Evolutionary conservation across 2,113 vertebrate species (phyloP), one percentile per base, ranked within the genome.

Genomic region (Pterocles burchelli): DNA sequence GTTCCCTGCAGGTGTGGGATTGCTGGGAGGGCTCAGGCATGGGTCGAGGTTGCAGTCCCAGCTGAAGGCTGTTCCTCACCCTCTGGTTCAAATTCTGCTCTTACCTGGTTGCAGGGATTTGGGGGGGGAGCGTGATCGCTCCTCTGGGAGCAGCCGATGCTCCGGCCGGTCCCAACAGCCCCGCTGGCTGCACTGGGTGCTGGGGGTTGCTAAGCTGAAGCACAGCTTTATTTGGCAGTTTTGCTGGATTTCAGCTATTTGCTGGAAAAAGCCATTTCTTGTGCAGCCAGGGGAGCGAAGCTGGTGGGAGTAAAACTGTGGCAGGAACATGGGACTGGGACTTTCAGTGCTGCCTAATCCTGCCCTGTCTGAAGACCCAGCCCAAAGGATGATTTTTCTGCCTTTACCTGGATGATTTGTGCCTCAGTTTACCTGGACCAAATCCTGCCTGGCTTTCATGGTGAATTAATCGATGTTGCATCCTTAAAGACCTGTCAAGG

Each of bases 31-130:
- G 63, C 55, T 52, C 21, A 15, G 45, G 65, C 2, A 0, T 2
- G 85, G 43, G 4, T 31, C 29, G 1, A 6, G 45, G 0, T 7
- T 24, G 34, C 67, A 1, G 0, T 6, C 46, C 58, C 62, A 4
- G 72, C 1, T 22, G 74, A 7, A 33, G 75, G 75, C 63, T 77
- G 21, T 5, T 38, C 52, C 22, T 24, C 6, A 0, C 11, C 4
- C 36, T 34, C 12, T 0, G 0, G 0, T 14, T 45, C 61, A 5
- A 6, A 24, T 33, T 28, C 74, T 0, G 0, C 33, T 59, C 22
- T 82, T 2, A 1, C 7, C 31, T 20, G 29, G 70, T 51, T 10
- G 6, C 1, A 9, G 65, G 78, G 49, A 1, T 33, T 14, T 13
- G 20, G 8, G 5, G 59, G 61, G n/a, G 48, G 55, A 6, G 3